phyloP scores from a whole-genome alignment of 2,113 vertebrate genomes.

The Aramus guarauna region DNA sequence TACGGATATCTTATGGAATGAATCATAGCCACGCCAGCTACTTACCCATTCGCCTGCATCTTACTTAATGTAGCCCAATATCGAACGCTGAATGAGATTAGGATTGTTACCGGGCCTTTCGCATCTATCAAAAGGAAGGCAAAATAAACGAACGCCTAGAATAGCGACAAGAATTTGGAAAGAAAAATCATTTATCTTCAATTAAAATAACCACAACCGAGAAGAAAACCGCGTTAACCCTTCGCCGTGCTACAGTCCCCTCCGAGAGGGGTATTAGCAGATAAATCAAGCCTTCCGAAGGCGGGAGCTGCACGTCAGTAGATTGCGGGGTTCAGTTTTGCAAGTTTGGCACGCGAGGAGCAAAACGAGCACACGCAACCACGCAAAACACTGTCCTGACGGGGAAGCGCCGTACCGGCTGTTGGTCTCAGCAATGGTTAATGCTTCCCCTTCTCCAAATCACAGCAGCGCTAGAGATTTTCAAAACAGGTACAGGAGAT shows the following conservation, averaged over 20 bases:
- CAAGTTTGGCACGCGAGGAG: not conserved
- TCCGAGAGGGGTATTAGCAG: not conserved
- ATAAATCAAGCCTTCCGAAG: not conserved
- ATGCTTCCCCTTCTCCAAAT: not conserved
- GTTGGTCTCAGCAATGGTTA: not conserved
- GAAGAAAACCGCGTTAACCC: not conserved
- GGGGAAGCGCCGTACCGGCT: not conserved
- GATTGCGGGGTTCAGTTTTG: not conserved
- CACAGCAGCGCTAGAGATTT: not conserved
- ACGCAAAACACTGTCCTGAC: not conserved
- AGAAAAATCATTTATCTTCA: conserved; percentile 28
- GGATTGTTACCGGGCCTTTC: conserved; percentile 1
- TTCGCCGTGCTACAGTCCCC: not conserved
- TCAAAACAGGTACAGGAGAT: not conserved
- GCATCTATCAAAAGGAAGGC: not conserved
- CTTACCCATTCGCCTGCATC: not conserved
- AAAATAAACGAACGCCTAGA: not conserved
- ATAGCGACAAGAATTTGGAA: not conserved
- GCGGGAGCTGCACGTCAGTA: not conserved
- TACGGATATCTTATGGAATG: not conserved
- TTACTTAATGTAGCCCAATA: conserved; percentile 1
- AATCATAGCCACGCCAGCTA: not conserved
- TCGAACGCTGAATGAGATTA: conserved; percentile 19
- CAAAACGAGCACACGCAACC: not conserved
- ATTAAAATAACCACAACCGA: not conserved